Percentiles rank a stretch among this genome's conserved stretches.
Conservation (phyloP, 2,797 vertebrate species). For the Neostethus bicornis region DNA sequence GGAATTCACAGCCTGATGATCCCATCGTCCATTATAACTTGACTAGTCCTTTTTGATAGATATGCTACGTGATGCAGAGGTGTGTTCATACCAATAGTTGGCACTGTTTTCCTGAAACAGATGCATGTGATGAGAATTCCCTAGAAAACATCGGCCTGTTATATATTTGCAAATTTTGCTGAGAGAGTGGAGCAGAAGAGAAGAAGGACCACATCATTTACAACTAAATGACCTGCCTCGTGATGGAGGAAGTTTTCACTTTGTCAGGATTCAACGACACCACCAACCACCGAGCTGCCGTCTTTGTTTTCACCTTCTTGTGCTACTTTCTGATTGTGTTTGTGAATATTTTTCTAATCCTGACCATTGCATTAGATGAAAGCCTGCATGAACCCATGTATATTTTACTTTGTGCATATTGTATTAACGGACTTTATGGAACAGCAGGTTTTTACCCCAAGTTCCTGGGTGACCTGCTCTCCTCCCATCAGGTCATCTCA, state of each 20-base stretch:
- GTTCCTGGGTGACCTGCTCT: conserved; percentile 16
- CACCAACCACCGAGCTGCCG: conserved; percentile 6
- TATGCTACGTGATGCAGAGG: too few species aligned
- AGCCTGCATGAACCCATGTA: conserved; percentile 16
- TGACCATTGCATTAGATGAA: conserved; percentile 38
- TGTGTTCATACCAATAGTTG: too few species aligned
- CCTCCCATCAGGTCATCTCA: conserved; percentile 15
- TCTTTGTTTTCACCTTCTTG: conserved; percentile 43
- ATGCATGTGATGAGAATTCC: too few species aligned
- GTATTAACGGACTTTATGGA: conserved; percentile 14
- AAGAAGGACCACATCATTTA: too few species aligned
- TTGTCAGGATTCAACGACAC: conserved; percentile 5
- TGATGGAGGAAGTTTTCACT: conserved; percentile 8
- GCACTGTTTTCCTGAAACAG: too few species aligned
- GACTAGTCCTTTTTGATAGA: too few species aligned
- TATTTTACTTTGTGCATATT: not conserved
- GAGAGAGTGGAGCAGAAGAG: too few species aligned
- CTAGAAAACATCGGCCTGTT: too few species aligned
- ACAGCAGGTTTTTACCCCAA: conserved; percentile 19
- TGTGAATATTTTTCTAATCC: conserved; percentile 20
- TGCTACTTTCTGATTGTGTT: conserved; percentile 35
- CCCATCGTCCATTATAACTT: too few species aligned
- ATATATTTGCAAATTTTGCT: too few species aligned
- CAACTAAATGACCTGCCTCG: too few species aligned
- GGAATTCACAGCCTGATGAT: too few species aligned